Evolutionary conservation across 1,140 invertebrate genomes (phyloP).

Genomic region (Calycopis cecrops): DNA sequence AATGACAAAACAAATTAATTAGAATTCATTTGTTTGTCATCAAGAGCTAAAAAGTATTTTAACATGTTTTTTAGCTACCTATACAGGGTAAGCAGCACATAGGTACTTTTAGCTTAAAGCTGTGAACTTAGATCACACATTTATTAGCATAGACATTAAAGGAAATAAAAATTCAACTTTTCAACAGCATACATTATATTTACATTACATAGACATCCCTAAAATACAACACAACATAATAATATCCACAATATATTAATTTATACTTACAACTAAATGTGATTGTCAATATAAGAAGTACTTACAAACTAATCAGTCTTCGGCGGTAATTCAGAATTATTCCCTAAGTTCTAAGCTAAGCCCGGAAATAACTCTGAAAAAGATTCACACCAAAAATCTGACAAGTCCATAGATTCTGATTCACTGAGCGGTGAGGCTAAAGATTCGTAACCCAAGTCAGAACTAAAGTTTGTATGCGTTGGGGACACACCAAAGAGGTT

Average conservation of each 20-base stretch:
- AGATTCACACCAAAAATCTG: constrained; percentile 79
- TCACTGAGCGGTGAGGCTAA: constrained; percentile 74
- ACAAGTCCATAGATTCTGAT: constrained; percentile 60
- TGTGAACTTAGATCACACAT: no score
- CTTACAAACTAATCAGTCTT: constrained; percentile 67
- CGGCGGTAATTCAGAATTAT: constrained; percentile 48
- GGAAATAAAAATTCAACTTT: constrained; percentile 15
- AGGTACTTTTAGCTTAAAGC: no score
- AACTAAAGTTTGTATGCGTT: constrained; percentile 58
- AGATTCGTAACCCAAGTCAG: constrained; percentile 78
- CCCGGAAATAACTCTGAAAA: constrained; percentile 79
- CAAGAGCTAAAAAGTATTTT: no score
- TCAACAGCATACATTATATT: constrained; percentile 36
- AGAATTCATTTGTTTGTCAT: no score
- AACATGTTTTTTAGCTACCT: no score
- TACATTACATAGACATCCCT: constrained; percentile 53
- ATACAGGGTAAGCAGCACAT: no score
- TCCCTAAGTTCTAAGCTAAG: constrained; percentile 66
- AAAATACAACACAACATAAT: constrained; percentile 28
- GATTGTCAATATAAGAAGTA: constrained; percentile 11
- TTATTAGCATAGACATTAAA: no score
- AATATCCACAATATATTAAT: constrained; percentile 17
- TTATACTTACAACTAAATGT: constrained; percentile 25
- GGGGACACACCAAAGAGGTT: constrained; percentile 57
- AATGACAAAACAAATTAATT: no score